Percentiles rank a stretch among this genome's conserved stretches.
These are phyloP conservation scores for Epistrophe grossulariae DNA, from an alignment of 2,888 invertebrate species.

Conservation along the genomic window DNA sequence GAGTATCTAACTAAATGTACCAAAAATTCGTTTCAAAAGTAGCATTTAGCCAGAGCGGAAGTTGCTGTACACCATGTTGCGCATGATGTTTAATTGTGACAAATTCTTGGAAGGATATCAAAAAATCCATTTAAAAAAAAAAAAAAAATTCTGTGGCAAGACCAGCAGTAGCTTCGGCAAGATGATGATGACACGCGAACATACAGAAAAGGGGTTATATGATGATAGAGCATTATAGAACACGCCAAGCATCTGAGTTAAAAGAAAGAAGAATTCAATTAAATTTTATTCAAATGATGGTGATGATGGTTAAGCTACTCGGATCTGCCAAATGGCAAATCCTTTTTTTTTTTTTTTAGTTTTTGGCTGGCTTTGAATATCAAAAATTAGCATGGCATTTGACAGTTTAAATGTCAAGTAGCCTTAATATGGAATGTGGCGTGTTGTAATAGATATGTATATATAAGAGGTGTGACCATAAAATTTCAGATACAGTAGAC, in stretches of 20 bases:
- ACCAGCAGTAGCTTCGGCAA: background rate
- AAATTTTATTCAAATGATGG: conserved; percentile 67
- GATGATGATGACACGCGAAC: conserved; percentile 49
- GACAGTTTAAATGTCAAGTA: conserved; percentile 40
- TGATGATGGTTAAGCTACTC: conserved; percentile 51
- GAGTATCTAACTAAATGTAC: conserved; percentile 16
- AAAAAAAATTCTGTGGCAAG: background rate
- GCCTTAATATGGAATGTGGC: background rate
- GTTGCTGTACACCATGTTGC: conserved; percentile 60
- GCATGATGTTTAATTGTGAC: conserved; percentile 65
- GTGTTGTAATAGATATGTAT: too few relatives aligned
- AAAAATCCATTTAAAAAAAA: conserved; percentile 32
- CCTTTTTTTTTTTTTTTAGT: background rate
- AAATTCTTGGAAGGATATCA: conserved; percentile 72
- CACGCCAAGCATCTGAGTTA: conserved; percentile 1
- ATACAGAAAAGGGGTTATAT: background rate
- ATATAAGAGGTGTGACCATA: too few relatives aligned
- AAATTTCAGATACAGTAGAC: too few relatives aligned
- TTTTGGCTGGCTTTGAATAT: conserved; percentile 18
- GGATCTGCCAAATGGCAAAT: conserved; percentile 33
- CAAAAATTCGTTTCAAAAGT: conserved; percentile 9
- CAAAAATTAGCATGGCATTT: conserved; percentile 33
- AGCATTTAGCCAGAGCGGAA: background rate
- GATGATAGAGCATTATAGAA: background rate
- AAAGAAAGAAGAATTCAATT: conserved; percentile 65